These are phyloP conservation scores for Alloplasta piceator DNA, from an alignment of 2,888 invertebrate species.

Conservation along the genomic window DNA sequence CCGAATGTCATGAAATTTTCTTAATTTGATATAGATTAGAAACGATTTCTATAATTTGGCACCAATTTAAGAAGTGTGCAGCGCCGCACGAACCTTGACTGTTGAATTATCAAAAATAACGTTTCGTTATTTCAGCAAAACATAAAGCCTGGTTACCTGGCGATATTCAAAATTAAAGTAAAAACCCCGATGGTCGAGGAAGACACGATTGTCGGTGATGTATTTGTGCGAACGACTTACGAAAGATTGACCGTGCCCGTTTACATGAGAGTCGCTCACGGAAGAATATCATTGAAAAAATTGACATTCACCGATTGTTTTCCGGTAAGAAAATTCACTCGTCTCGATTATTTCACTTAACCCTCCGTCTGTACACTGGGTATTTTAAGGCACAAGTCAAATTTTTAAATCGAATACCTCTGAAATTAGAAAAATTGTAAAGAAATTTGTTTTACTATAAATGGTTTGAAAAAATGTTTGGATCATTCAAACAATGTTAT, in stretches of 20 bases:
- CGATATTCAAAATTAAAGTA: conserved; percentile 89
- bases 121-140: conserved; percentile 83
- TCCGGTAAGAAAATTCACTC: conserved; percentile 87
- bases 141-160: conserved; percentile 86
- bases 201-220: conserved; percentile 87
- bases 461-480: too few relatives aligned
- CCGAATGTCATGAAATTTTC: too few relatives aligned
- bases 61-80: too few relatives aligned
- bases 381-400: too few relatives aligned
- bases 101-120: background rate
- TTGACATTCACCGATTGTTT: conserved; percentile 91
- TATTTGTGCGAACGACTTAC: conserved; percentile 89
- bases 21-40: too few relatives aligned
- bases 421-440: too few relatives aligned
- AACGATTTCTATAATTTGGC: background rate
- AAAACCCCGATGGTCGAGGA: conserved; percentile 88
- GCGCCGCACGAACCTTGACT: background rate
- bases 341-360: too few relatives aligned
- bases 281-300: conserved; percentile 86
- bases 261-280: conserved; percentile 90
- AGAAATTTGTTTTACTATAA: too few relatives aligned
- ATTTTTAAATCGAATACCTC: too few relatives aligned
- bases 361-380: too few relatives aligned
- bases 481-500: too few relatives aligned
- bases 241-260: conserved; percentile 89